A percentile compares a stretch with the other conserved stretches of the same genome.
These are phyloP conservation scores for Paracanthobrama guichenoti DNA, from an alignment of 2,113 vertebrate genomes.

Conservation along the genomic window DNA sequence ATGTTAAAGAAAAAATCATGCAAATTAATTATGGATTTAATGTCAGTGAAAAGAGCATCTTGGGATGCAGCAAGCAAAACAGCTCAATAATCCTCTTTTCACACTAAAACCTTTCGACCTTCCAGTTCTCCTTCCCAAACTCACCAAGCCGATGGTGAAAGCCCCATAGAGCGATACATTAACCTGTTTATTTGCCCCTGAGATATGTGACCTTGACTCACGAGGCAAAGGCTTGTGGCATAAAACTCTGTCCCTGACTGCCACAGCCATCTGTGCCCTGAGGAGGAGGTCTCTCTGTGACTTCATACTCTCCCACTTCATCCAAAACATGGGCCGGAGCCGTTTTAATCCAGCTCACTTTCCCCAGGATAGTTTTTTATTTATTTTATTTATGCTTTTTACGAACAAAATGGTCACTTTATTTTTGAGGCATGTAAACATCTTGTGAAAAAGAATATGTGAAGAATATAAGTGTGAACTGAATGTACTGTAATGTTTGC, in stretches of 20 bases:
- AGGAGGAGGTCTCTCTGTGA: constrained; percentile 34
- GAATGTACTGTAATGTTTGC: background rate
- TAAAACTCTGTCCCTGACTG: constrained; percentile 19
- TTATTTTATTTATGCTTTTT: background rate
- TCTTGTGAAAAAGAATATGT: background rate
- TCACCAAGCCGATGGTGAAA: background rate
- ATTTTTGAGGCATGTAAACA: constrained; percentile 21
- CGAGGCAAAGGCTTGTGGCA: background rate
- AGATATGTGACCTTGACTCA: constrained; percentile 17
- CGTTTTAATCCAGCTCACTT: background rate
- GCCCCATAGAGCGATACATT: constrained; percentile 10
- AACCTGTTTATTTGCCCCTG: constrained; percentile 19
- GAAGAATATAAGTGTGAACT: background rate
- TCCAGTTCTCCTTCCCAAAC: constrained; percentile 3
- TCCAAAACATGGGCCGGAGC: background rate
- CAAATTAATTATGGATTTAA: constrained; percentile 50
- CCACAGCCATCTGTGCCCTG: constrained; percentile 39
- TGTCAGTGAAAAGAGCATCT: constrained; percentile 33
- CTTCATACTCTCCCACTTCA: background rate
- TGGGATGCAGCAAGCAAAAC: constrained; percentile 15
- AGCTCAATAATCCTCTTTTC: constrained; percentile 41
- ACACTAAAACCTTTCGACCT: constrained; percentile 28
- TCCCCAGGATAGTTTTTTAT: background rate
- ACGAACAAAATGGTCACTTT: background rate
- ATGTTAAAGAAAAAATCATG: constrained; percentile 49